Evolutionary conservation across 2,888 invertebrate genomes (phyloP), one percentile per base, ranked within the genome.

Genomic region (Eupithecia pulchellata): DNA sequence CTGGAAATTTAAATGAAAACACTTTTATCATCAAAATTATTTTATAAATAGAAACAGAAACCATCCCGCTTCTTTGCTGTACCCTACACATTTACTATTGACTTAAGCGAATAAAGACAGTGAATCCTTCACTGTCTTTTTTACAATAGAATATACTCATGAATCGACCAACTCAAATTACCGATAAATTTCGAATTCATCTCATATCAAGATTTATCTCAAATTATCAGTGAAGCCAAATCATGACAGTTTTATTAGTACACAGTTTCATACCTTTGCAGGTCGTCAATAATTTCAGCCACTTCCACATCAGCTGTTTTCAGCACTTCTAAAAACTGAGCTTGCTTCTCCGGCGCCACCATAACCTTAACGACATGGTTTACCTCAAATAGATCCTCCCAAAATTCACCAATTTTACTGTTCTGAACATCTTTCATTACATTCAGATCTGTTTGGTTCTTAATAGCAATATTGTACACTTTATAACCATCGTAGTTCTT

Each of bases 401-500:
- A 90, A 81, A 90, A 90, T 86, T 89, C 88, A 75, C 83, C 77
- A 77, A 90, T 76, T 69, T 79, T 84, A 85, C 75, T 82, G 76
- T 67, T 88, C 90, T 94, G 90, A 47, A 96, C 76, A 14, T 88
- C 77, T 76, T 89, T 84, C 9, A 96, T 80, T 25, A 89, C 80
- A n/a, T 86, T 81, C 61, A 96, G 81, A 68, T 96, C 94, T 14
- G 89, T 84, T 4, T 86, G 80, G 25, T 88, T 91, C 71, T 88
- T 86, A 0, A 96, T 95, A 2, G 86, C 84, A 1, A 96, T 86
- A 80, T 95, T 92, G 76, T 94, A 96, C 5, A 96, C 93, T 77
- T 94, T 95, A 77, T 95, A 96, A 27, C 95, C 95, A 69, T 95
- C 92, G 78, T 95, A 96, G 60, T 85, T 86, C 75, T 78, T 84